A percentile compares a stretch with the other conserved stretches of the same genome.
Conservation (phyloP, 2,797 vertebrate species). For the Brotogeris chrysoptera region DNA sequence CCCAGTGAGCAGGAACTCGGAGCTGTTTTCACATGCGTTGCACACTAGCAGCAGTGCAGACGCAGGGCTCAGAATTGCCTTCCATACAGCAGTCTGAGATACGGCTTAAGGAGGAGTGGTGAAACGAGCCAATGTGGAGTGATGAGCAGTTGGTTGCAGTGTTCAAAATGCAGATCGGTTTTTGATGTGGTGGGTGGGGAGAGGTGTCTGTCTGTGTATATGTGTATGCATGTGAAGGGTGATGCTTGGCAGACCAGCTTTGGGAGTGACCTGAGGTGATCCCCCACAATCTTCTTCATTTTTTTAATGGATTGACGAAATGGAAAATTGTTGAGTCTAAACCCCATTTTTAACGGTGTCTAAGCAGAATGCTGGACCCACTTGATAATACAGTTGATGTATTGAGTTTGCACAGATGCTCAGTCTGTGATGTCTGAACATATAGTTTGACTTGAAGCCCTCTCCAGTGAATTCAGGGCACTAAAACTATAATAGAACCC, state of each 20-base stretch:
- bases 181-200: not conserved
- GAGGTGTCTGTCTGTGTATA: fast-evolving
- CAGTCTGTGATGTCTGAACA: not conserved
- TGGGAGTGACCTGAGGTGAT: fast-evolving
- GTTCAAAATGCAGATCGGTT: fast-evolving
- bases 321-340: not conserved
- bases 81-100: not conserved
- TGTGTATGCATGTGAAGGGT: not conserved
- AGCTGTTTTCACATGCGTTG: not conserved
- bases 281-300: not conserved
- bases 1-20: not conserved
- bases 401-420: not conserved
- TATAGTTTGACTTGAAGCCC: not conserved
- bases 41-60: fast-evolving
- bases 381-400: not conserved
- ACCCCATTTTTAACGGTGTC: not conserved
- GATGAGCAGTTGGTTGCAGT: not conserved
- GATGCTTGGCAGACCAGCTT: not conserved
- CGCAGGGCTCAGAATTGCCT: not conserved
- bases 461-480: not conserved
- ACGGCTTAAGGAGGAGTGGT: not conserved
- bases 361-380: not conserved
- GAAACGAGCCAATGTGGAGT: fast-evolving
- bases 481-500: not conserved
- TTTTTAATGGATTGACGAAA: not conserved